These are phyloP conservation scores for Microtus montanus DNA, from an alignment of 2,113 vertebrate species.

Conservation along the genomic window DNA sequence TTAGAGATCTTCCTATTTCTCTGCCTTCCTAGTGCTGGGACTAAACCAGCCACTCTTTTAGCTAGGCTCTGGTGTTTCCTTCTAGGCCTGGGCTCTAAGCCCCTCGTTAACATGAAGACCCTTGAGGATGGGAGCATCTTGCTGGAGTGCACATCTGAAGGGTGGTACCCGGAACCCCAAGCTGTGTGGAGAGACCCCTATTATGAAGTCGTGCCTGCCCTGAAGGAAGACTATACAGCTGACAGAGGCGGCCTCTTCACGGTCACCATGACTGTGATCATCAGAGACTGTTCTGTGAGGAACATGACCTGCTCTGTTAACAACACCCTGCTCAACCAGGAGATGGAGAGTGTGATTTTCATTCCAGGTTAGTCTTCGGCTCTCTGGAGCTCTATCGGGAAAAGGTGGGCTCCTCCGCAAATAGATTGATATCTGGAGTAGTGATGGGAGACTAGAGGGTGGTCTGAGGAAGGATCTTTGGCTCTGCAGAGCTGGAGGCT, in stretches of 20 bases:
- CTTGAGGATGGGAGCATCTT: constrained; percentile 12
- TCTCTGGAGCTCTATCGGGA: fast-evolving
- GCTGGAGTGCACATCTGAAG: constrained; percentile 69
- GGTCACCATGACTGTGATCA: constrained; percentile 33
- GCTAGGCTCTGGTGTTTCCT: neutral
- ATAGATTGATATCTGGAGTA: neutral
- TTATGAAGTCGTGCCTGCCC: neutral
- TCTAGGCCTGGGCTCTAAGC: constrained; percentile 67
- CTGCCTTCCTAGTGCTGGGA: neutral
- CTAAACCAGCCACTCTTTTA: neutral
- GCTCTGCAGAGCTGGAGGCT: neutral
- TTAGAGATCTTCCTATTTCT: neutral
- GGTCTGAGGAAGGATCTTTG: neutral
- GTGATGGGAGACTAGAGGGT: too few relatives aligned
- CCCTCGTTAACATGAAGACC: constrained; percentile 54
- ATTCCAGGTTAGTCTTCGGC: constrained; percentile 69
- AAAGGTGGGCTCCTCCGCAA: neutral
- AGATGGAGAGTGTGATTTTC: constrained; percentile 59
- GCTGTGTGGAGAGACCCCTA: constrained; percentile 54
- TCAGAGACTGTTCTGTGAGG: constrained; percentile 46
- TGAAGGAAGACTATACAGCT: constrained; percentile 22
- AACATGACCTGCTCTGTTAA: constrained; percentile 56
- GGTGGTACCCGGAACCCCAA: constrained; percentile 67
- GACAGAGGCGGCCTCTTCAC: constrained; percentile 44
- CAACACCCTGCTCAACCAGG: constrained; percentile 49